These are phyloP conservation scores for Acrobasis suavella DNA, from an alignment of 2,888 invertebrate genomes.

Conservation along the genomic window DNA sequence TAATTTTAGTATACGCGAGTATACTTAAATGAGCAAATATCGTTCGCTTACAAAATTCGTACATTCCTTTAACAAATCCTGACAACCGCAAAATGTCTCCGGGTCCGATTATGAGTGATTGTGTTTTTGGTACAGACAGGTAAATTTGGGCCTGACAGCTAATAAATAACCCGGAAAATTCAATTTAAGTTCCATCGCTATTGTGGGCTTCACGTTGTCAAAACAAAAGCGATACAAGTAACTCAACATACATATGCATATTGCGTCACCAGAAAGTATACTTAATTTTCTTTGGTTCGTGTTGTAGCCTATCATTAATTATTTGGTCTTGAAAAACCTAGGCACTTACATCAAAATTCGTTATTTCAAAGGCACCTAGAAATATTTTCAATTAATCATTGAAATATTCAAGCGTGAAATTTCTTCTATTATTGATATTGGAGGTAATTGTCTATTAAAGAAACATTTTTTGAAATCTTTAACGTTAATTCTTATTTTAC, in stretches of 20 bases:
- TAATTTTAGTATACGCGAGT: neutral
- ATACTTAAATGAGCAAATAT: too few species aligned
- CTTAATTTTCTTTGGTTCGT: too few species aligned
- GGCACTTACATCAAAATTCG: too few species aligned
- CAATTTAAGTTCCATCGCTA: conserved; percentile 21
- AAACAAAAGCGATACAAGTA: conserved; percentile 8
- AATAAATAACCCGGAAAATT: conserved; percentile 23
- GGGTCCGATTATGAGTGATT: conserved; percentile 11
- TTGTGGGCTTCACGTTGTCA: conserved; percentile 7
- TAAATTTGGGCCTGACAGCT: conserved; percentile 5
- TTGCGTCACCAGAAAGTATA: neutral
- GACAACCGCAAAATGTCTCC: conserved; percentile 1
- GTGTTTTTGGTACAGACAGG: conserved; percentile 11
- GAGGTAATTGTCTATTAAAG: neutral
- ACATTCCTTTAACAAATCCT: neutral
- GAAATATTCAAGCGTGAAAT: neutral
- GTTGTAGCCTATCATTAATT: too few species aligned
- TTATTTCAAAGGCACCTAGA: too few species aligned
- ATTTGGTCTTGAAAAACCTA: too few species aligned
- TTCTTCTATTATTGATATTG: neutral
- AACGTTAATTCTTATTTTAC: too few species aligned
- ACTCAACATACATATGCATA: neutral
- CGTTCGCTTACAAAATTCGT: neutral
- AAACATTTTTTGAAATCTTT: too few species aligned
- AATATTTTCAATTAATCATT: too few species aligned